A percentile compares a stretch with the other conserved stretches of the same genome.
phyloP scores from a whole-genome alignment of 2,888 invertebrate genomes.

The Oligia fasciuncula region DNA sequence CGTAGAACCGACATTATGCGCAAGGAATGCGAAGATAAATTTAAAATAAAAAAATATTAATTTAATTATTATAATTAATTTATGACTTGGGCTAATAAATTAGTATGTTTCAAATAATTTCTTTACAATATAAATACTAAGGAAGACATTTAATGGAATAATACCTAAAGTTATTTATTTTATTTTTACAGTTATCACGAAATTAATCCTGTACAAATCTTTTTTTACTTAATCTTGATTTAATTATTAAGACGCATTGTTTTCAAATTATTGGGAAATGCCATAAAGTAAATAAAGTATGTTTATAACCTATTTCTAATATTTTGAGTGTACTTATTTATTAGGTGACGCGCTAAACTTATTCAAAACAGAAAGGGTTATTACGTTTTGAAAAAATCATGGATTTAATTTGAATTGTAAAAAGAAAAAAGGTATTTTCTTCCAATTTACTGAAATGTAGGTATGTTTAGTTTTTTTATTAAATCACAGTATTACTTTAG shows the following conservation, averaged over 20 bases:
- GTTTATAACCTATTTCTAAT: neutral
- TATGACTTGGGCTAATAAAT: conserved; percentile 29
- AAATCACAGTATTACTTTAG: neutral
- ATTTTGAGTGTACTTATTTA: neutral
- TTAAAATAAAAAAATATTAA: conserved; percentile 3
- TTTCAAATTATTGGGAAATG: neutral
- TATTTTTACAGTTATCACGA: conserved; percentile 32
- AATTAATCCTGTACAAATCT: conserved; percentile 25
- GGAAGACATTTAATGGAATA: conserved; percentile 76
- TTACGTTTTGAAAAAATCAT: neutral
- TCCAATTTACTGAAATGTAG: neutral
- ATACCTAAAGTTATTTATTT: conserved; percentile 40
- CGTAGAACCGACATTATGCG: neutral
- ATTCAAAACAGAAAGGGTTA: neutral
- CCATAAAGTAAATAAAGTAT: neutral
- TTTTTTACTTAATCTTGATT: neutral
- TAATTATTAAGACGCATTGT: conserved; percentile 15
- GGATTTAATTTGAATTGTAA: neutral
- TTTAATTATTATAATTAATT: conserved; percentile 12
- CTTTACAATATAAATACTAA: conserved; percentile 68
- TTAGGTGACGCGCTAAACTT: neutral
- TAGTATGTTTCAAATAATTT: conserved; percentile 33
- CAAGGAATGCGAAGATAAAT: neutral
- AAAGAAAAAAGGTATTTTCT: neutral
- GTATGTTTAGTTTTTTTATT: neutral